Conservation (phyloP, 2,797 vertebrate species). For the Enteromius unitaeniatus region DNA sequence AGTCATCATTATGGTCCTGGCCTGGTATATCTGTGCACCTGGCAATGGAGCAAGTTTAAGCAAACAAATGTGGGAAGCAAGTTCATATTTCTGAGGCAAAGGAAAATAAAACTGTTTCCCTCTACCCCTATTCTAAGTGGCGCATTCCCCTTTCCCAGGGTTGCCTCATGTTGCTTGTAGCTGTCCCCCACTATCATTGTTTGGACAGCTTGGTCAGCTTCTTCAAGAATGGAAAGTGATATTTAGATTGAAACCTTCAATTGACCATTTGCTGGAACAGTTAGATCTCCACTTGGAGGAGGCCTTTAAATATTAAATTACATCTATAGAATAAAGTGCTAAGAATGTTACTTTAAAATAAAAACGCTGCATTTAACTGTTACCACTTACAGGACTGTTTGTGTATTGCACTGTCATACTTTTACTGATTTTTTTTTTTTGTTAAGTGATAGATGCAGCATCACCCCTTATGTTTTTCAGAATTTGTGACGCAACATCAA, state of each 20-base stretch:
- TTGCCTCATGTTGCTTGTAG: conserved; percentile 82
- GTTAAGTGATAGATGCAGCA: background rate
- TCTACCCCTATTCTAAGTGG: conserved; percentile 68
- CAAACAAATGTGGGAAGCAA: conserved; percentile 81
- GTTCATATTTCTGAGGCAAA: conserved; percentile 81
- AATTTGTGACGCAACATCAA: background rate
- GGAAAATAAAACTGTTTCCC: conserved; percentile 82
- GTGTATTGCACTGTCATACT: background rate
- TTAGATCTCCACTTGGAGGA: conserved; percentile 32
- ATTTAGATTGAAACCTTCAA: conserved; percentile 72
- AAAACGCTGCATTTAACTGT: background rate
- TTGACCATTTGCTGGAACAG: conserved; percentile 67
- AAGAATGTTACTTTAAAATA: background rate
- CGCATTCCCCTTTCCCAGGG: conserved; percentile 86
- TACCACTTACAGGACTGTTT: background rate
- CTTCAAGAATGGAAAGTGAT: conserved; percentile 82
- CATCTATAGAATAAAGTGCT: background rate
- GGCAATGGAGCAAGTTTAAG: conserved; percentile 77
- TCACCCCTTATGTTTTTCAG: background rate
- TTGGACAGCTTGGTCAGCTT: conserved; percentile 90
- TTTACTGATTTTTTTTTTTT: background rate
- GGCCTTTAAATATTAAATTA: background rate
- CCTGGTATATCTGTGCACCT: conserved; percentile 75
- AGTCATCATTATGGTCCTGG: conserved; percentile 65
- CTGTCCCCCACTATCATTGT: conserved; percentile 79